Base-by-base conservation (phyloP, 2,797 vertebrate species). In the Anas georgica region DNA sequence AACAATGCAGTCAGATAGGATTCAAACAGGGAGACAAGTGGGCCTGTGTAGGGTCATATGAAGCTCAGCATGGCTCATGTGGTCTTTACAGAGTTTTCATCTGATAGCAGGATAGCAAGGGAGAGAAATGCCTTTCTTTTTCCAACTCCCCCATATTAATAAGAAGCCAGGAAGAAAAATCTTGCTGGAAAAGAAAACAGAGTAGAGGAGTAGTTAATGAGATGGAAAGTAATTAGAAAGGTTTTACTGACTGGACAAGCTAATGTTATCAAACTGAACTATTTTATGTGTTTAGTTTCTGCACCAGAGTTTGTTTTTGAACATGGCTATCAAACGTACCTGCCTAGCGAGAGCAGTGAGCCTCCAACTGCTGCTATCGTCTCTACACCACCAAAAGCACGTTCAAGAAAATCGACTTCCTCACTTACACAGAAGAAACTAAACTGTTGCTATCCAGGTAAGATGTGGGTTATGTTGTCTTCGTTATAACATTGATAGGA, bases 401-500 rank as follows among this genome's bases (percentile, higher is more conserved):
- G 98, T 23, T 96, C 98, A 90, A 99, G 98, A 96, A 99, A 98
- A 96, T 87, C 98, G 26, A 96, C 98, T 21, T 96, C 98, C 6
- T 96, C 98, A 0, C 92, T 98, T 52, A 95, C 98, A 52, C 99
- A 98, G 95, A 99, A 99, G 96, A 98, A 98, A 93, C 98, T 99
- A 33, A 98, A 97, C 96, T 99, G 99, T 96, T 98, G 98, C 96
- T 99, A 99, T 94, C 98, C 99, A 97, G 99, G 99, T 99, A n/a
- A 87, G 97, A 7, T 26, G 63, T 37, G 48, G 3, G 10, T 15
- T 54, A 2, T 2, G 3, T 29, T 39, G 12, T 25, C 14, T 76
- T 90, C 64, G 1, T 77, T 62, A 35, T 3, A 20, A 16, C 26
- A 4, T 13, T 39, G 37, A 3, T 43, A 16, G 45, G 15, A 75